Evolutionary conservation across 2,888 invertebrate species (phyloP), one percentile per base, ranked within the genome.

Genomic region (Tenthredo amoena): DNA sequence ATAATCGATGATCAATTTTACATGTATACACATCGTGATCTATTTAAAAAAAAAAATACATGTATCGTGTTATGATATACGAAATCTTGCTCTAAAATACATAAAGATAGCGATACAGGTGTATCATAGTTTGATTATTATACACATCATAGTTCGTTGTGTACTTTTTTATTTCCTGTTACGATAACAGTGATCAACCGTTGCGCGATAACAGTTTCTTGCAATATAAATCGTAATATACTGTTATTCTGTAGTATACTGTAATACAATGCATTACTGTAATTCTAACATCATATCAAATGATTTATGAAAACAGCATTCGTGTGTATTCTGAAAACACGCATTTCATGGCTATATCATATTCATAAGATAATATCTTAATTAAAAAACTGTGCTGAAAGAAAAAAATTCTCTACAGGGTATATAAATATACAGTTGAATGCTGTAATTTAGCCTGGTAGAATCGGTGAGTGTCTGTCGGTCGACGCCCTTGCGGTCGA

Each of bases 401-500:
- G 21, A 31, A 43, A 26, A 31, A 65, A 65, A 65, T 65, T 26
- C 26, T 26, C 12, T 1, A 31, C 31, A 65, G 15, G 71, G 7
- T 34, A 37, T n/a, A 5, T 6, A 18, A 34, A 71, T 18, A 65
- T 65, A 65, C 65, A 65, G 31, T 65, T 31, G 12, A 12, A 37
- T 15, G 26, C 77, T 18, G 21, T 62, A 81, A 81, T 37, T 58
- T 5, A 31, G 31, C 40, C 15, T 81, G 18, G 10, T 37, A 40
- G 40, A 4, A 26, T 18, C 37, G 26, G 21, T 18, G n/a, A 34
- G 58, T n/a, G 40, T 37, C 58, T 62, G 21, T 81, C 81, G 81
- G 81, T 81, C 81, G 81, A 81, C 81, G 81, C 81, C 81, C 81
- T 37, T 81, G 81, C 55, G 77, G 77, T 77, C 77, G 77, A 55